Percentiles rank a stretch among this genome's conserved stretches.
These are phyloP conservation scores for Mesopsocus fuscifrons DNA, from an alignment of 2,888 invertebrate genomes.

Conservation along the genomic window DNA sequence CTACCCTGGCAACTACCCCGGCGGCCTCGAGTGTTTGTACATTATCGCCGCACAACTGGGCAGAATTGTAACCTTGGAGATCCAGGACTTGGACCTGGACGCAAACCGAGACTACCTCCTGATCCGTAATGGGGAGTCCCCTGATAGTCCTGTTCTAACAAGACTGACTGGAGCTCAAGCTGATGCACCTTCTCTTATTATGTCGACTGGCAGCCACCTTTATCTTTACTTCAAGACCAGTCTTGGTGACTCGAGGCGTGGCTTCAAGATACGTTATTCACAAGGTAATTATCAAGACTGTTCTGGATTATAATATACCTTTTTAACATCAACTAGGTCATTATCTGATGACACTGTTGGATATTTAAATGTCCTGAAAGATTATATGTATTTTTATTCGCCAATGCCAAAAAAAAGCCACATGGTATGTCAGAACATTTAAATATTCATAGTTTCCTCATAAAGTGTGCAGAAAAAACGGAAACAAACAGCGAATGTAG, in stretches of 20 bases:
- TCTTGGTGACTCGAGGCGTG: conserved; percentile 72
- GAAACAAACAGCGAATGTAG: no score
- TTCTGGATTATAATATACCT: no score
- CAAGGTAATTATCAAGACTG: no score
- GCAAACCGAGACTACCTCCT: conserved; percentile 70
- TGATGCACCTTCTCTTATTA: conserved; percentile 54
- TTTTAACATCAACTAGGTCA: no score
- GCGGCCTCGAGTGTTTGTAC: conserved; percentile 90
- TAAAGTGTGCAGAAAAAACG: no score
- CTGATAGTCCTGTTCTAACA: conserved; percentile 68
- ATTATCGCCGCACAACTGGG: conserved; percentile 79
- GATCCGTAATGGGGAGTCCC: conserved; percentile 77
- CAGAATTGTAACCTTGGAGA: conserved; percentile 79
- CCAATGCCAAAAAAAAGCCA: no score
- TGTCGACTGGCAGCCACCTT: conserved; percentile 74
- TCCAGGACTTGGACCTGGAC: conserved; percentile 69
- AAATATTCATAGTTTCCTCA: no score
- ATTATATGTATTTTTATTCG: no score
- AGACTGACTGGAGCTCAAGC: conserved; percentile 59
- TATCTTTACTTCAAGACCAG: conserved; percentile 87
- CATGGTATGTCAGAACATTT: no score
- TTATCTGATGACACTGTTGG: no score
- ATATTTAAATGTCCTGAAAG: no score
- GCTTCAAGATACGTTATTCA: conserved; percentile 74
- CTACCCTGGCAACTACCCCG: conserved; percentile 83